Evolutionary conservation across 2,113 vertebrate species (phyloP).

Genomic region (Miniopterus natalensis): DNA sequence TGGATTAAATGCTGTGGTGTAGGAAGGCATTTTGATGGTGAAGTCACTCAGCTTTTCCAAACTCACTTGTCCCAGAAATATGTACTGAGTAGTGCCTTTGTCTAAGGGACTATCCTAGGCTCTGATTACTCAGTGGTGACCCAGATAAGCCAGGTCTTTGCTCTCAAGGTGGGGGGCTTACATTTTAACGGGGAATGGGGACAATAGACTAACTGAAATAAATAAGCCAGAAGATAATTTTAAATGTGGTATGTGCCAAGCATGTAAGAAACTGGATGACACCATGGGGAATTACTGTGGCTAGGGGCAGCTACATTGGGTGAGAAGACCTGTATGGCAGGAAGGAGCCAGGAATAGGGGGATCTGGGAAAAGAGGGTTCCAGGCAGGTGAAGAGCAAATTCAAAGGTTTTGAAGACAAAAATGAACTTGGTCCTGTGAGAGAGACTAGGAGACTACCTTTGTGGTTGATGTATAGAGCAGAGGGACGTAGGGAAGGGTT

Average conservation of each 20-base stretch:
- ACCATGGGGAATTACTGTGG: neutral
- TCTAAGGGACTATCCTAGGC: neutral
- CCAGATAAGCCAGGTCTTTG: neutral
- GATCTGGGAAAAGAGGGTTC: neutral
- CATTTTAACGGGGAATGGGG: neutral
- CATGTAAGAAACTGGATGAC: neutral
- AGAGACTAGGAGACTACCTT: neutral
- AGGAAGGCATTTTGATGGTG: conserved; percentile 27
- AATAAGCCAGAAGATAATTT: neutral
- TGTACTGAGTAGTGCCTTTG: neutral
- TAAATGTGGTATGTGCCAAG: neutral
- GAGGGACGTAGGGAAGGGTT: neutral
- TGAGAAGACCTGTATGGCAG: neutral
- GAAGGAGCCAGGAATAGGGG: neutral
- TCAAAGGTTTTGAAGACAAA: neutral
- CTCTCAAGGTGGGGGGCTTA: neutral
- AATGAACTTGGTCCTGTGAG: neutral
- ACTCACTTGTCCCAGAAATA: conserved; percentile 1
- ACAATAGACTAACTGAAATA: neutral
- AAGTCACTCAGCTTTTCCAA: conserved; percentile 59
- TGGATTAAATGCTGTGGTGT: conserved; percentile 1
- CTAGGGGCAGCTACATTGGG: too few relatives aligned
- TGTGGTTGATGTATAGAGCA: neutral
- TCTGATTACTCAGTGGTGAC: neutral
- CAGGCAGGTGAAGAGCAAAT: neutral